Percentiles rank a stretch among this genome's conserved stretches.
Evolutionary conservation across 1,140 invertebrate genomes (phyloP).

Genomic region (Macrobrachium rosenbergii): DNA sequence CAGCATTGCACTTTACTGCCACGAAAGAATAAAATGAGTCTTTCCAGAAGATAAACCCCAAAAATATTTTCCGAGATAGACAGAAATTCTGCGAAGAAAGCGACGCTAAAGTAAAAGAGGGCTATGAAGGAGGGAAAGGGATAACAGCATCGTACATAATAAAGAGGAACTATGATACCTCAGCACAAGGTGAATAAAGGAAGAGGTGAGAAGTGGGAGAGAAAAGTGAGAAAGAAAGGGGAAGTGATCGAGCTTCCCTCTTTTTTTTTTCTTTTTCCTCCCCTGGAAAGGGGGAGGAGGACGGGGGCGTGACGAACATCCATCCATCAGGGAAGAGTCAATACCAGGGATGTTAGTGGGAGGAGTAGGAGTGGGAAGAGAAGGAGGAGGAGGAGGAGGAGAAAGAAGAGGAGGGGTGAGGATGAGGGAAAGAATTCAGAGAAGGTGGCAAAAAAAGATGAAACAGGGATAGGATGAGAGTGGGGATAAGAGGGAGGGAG

Average conservation of each 20-base stretch:
- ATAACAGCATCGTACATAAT: too few relatives aligned
- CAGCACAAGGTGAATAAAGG: background rate
- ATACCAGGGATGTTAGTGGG: constrained; percentile 1
- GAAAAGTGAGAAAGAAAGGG: background rate
- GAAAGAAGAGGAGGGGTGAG: background rate
- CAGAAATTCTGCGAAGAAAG: too few relatives aligned
- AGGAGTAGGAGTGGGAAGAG: background rate
- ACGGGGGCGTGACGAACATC: background rate
- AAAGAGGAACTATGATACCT: too few relatives aligned
- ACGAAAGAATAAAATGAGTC: too few relatives aligned
- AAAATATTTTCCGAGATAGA: too few relatives aligned
- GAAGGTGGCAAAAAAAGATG: background rate
- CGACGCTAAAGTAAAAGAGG: too few relatives aligned
- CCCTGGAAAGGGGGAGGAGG: too few relatives aligned
- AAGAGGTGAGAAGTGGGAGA: background rate
- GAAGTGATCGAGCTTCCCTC: background rate
- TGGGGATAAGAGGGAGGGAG: background rate
- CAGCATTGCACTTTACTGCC: too few relatives aligned
- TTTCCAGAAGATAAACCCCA: too few relatives aligned
- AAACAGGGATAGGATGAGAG: background rate
- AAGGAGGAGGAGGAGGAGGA: background rate
- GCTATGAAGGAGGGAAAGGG: too few relatives aligned
- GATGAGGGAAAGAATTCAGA: background rate
- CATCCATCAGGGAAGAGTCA: constrained; percentile 19
- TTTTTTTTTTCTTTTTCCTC: too few relatives aligned